phyloP scores from a whole-genome alignment of 2,113 vertebrate genomes.

The Pardalotus punctatus region DNA sequence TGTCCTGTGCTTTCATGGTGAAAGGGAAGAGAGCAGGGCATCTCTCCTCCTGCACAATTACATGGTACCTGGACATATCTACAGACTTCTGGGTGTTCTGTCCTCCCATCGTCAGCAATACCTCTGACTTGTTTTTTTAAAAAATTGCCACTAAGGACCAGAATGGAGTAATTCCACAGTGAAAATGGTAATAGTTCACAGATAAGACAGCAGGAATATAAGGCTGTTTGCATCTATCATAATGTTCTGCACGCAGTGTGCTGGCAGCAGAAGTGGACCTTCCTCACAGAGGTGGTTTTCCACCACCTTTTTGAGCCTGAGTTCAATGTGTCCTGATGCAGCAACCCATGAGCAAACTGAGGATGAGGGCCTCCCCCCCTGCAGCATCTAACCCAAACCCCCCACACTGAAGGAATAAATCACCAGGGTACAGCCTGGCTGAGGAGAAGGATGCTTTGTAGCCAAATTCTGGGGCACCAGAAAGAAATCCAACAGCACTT shows the following conservation, averaged over 20 bases:
- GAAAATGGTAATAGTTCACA: neutral
- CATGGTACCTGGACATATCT: neutral
- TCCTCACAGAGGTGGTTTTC: neutral
- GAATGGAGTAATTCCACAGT: neutral
- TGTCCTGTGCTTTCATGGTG: neutral
- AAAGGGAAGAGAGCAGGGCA: neutral
- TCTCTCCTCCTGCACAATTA: neutral
- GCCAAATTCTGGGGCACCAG: neutral
- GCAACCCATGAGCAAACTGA: fast-evolving
- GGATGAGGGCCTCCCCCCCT: fast-evolving
- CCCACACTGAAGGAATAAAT: fast-evolving
- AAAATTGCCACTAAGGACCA: neutral
- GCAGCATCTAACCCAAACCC: neutral
- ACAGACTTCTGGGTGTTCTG: neutral
- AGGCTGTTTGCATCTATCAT: neutral
- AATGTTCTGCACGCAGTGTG: neutral
- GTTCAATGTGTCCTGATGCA: neutral
- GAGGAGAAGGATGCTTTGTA: neutral
- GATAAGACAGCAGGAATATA: neutral
- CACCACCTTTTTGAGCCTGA: neutral
- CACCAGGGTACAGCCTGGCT: neutral
- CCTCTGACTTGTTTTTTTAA: neutral
- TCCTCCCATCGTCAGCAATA: neutral
- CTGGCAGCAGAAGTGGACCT: neutral
- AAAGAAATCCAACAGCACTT: neutral